Evolutionary conservation across 2,888 invertebrate species (phyloP).

Genomic region (Andricus quercusramuli): DNA sequence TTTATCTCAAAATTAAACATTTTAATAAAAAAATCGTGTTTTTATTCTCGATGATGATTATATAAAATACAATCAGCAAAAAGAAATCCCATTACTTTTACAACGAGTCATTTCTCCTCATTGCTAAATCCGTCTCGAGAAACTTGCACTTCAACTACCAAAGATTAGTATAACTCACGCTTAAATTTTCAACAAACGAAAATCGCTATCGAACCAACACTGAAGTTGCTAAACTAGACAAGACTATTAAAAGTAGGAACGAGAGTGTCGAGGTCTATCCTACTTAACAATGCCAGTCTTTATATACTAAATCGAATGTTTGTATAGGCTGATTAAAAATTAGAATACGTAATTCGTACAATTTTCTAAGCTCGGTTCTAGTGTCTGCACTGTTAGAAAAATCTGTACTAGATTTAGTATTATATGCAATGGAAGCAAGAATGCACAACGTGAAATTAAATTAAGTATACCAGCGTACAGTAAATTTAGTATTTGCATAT

Average conservation of each 20-base stretch:
- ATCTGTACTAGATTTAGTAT: no score
- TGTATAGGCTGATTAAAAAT: background rate
- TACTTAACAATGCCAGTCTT: background rate
- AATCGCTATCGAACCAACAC: background rate
- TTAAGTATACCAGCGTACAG: no score
- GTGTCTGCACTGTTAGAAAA: no score
- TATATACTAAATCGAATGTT: conserved; percentile 2
- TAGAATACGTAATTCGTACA: background rate
- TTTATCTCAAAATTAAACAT: background rate
- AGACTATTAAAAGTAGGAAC: background rate
- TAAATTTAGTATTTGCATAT: no score
- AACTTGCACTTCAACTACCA: background rate
- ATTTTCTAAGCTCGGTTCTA: no score
- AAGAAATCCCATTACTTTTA: background rate
- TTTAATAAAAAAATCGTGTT: background rate
- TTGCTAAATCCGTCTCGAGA: background rate
- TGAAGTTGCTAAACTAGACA: background rate
- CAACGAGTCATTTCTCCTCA: background rate
- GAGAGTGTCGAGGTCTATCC: conserved; percentile 29
- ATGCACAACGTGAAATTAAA: no score
- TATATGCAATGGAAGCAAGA: no score
- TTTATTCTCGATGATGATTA: background rate
- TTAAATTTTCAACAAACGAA: background rate
- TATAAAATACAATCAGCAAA: background rate
- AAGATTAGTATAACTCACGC: background rate